A percentile compares a stretch with the other conserved stretches of the same genome.
Evolutionary conservation across 2,888 invertebrate species (phyloP).

Genomic region (Myopa testacea): DNA sequence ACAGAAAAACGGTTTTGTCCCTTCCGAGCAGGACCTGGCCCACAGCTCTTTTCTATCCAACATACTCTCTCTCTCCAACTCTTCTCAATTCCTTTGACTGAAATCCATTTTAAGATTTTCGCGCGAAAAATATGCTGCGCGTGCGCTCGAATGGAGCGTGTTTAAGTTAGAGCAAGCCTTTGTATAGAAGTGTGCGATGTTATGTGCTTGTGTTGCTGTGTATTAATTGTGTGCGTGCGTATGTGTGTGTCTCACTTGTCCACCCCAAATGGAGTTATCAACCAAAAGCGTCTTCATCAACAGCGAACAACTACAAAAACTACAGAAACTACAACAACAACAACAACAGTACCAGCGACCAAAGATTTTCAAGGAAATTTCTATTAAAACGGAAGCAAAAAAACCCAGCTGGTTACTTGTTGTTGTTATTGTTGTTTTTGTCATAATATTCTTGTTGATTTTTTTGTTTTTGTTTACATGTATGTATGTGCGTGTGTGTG

Average conservation of each 20-base stretch:
- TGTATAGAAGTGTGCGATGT: background rate
- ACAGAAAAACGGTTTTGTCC: conserved; percentile 28
- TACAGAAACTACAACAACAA: conserved; percentile 47
- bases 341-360: conserved; percentile 16
- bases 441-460: background rate
- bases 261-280: conserved; percentile 67
- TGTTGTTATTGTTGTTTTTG: background rate
- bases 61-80: background rate
- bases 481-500: background rate
- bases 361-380: conserved; percentile 33
- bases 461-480: background rate
- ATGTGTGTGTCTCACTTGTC: conserved; percentile 50
- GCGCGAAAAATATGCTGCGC: conserved; percentile 29
- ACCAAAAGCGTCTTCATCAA: conserved; percentile 66
- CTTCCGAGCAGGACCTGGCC: background rate
- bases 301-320: conserved; percentile 27
- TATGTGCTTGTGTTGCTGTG: conserved; percentile 10
- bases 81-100: too few relatives aligned
- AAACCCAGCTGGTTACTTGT: too few relatives aligned
- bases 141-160: background rate
- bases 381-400: background rate
- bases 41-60: background rate
- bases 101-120: conserved; percentile 31
- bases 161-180: background rate
- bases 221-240: background rate